Percentiles rank a stretch among this genome's conserved stretches.
phyloP scores from a whole-genome alignment of 2,797 vertebrate genomes.

The Pipistrellus pygmaeus region DNA sequence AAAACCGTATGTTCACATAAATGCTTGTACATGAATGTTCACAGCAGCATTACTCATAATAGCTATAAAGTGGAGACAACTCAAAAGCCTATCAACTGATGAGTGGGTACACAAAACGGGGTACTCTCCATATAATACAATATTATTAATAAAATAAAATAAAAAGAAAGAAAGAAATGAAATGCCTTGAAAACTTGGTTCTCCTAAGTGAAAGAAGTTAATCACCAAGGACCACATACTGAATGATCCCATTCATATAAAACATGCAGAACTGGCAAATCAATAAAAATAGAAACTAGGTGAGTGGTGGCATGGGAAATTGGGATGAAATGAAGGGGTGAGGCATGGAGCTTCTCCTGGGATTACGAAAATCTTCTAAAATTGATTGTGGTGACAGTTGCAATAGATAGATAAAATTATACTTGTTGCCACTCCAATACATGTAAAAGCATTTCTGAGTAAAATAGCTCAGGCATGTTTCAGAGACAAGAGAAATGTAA shows the following conservation, averaged over 20 bases:
- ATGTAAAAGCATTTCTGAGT: constrained; percentile 2
- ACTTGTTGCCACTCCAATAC: background rate
- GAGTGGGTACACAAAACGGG: background rate
- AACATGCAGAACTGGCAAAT: background rate
- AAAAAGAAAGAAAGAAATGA: background rate
- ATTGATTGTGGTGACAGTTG: background rate
- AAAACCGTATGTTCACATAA: constrained; percentile 15
- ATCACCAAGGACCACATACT: background rate
- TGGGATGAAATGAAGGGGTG: background rate
- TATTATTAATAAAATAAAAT: background rate
- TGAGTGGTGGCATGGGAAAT: background rate
- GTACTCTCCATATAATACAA: background rate
- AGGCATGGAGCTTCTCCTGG: background rate
- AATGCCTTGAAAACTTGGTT: background rate
- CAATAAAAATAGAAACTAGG: background rate
- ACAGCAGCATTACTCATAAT: background rate
- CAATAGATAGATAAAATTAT: background rate
- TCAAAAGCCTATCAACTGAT: constrained; percentile 26
- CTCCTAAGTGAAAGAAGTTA: background rate
- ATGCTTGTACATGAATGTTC: background rate
- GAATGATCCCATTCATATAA: background rate
- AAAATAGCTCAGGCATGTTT: constrained; percentile 19
- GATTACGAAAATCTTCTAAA: constrained; percentile 22
- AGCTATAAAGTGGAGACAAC: constrained; percentile 8
- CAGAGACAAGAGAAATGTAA: background rate